Percentiles rank a stretch among this genome's conserved stretches.
Conservation (phyloP, 2,888 invertebrate genomes). For the Ptychoptera contaminata region DNA sequence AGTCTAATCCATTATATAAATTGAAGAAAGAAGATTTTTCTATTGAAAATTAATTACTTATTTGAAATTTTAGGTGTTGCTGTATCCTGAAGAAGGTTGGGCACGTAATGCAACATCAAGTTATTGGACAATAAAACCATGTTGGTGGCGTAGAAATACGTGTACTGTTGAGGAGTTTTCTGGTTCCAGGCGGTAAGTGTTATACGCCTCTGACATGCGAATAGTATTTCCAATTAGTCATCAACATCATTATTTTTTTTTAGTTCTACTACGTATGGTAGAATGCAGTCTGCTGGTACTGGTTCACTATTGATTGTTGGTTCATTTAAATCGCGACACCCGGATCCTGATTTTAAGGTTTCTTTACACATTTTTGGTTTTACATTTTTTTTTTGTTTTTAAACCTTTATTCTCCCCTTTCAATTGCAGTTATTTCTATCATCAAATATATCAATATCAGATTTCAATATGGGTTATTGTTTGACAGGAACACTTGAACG, state of each 20-base stretch:
- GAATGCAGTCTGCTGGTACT: conserved; percentile 62
- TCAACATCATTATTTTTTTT: conserved; percentile 13
- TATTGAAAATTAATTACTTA: too few relatives aligned
- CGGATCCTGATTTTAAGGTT: conserved; percentile 64
- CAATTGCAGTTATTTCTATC: conserved; percentile 53
- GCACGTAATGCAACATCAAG: conserved; percentile 72
- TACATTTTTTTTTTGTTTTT: neutral
- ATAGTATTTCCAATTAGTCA: too few relatives aligned
- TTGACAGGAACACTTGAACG: conserved; percentile 75
- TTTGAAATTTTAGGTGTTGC: conserved; percentile 43
- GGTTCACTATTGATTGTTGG: conserved; percentile 71
- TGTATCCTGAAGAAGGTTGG: conserved; percentile 82
- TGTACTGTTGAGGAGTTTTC: conserved; percentile 76
- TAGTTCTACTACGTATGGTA: conserved; percentile 59
- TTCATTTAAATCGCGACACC: conserved; percentile 52
- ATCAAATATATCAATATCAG: conserved; percentile 68
- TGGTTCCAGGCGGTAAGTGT: conserved; percentile 48
- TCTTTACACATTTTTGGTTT: conserved; percentile 7
- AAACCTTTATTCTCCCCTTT: neutral
- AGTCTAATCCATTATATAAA: too few relatives aligned
- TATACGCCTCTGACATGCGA: too few relatives aligned
- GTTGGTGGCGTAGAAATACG: conserved; percentile 71
- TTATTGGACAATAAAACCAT: conserved; percentile 73
- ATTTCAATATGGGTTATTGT: conserved; percentile 81
- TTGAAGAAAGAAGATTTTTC: too few relatives aligned